A percentile compares a stretch with the other conserved stretches of the same genome.
These are phyloP conservation scores for Caloenas nicobarica DNA, from an alignment of 2,113 vertebrate species.

Conservation along the genomic window DNA sequence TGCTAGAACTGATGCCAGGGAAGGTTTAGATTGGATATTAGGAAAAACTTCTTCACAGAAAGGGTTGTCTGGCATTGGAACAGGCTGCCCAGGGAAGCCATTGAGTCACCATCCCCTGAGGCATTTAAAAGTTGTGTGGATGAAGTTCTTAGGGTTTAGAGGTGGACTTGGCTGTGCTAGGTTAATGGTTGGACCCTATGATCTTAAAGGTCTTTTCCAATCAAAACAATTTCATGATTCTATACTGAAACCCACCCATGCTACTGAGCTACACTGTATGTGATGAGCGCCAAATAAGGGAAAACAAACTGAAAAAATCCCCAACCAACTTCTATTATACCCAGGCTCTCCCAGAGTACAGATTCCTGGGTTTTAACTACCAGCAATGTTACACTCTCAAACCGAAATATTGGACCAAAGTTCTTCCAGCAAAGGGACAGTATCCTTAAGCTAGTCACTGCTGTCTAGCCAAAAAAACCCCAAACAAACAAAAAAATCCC, in stretches of 20 bases:
- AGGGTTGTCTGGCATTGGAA: too few relatives aligned
- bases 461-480: background rate
- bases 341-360: background rate
- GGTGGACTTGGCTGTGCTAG: too few relatives aligned
- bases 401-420: background rate
- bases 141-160: too few relatives aligned
- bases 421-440: background rate
- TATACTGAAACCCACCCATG: background rate
- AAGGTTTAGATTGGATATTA: too few relatives aligned
- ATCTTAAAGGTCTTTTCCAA: too few relatives aligned
- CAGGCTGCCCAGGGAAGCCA: too few relatives aligned
- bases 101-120: too few relatives aligned
- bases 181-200: too few relatives aligned
- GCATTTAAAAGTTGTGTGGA: too few relatives aligned
- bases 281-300: background rate
- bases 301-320: background rate
- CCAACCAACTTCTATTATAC: background rate
- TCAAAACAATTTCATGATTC: too few relatives aligned
- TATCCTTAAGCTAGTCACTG: background rate
- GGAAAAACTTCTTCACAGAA: too few relatives aligned
- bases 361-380: background rate
- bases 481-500: background rate
- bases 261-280: background rate
- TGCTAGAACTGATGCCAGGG: background rate
- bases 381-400: background rate